These are phyloP conservation scores for Argopecten irradians DNA, from an alignment of 1,140 invertebrate species.

Conservation along the genomic window DNA sequence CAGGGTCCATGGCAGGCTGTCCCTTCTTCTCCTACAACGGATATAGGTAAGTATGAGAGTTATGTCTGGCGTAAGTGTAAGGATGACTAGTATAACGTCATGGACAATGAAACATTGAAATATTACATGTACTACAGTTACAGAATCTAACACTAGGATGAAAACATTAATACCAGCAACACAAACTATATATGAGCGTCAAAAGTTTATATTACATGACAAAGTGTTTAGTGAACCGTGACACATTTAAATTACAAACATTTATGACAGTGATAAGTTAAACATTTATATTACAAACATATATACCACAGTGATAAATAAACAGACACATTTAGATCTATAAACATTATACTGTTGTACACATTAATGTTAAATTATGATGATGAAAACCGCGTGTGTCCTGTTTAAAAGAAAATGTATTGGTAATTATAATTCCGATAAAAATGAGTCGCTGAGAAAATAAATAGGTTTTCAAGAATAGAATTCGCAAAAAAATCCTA, in stretches of 20 bases:
- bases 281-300: neutral
- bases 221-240: neutral
- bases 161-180: neutral
- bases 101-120: neutral
- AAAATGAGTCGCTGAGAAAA: too few species aligned
- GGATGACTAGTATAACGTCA: neutral
- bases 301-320: neutral
- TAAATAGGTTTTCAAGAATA: too few species aligned
- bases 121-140: neutral
- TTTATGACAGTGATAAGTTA: neutral
- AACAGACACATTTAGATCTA: too few species aligned
- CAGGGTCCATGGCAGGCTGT: constrained; percentile 76
- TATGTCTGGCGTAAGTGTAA: neutral
- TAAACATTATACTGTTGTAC: too few species aligned
- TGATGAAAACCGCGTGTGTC: too few species aligned
- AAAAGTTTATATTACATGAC: neutral
- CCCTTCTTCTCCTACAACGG: constrained; percentile 75
- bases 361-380: too few species aligned
- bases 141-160: constrained; percentile 2
- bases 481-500: too few species aligned
- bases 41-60: neutral
- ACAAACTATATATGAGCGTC: neutral
- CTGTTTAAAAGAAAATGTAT: neutral
- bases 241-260: neutral
- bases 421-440: too few species aligned